Evolutionary conservation across 2,888 invertebrate genomes (phyloP), one percentile per base, ranked within the genome.

Genomic region (Deroplatys truncata): DNA sequence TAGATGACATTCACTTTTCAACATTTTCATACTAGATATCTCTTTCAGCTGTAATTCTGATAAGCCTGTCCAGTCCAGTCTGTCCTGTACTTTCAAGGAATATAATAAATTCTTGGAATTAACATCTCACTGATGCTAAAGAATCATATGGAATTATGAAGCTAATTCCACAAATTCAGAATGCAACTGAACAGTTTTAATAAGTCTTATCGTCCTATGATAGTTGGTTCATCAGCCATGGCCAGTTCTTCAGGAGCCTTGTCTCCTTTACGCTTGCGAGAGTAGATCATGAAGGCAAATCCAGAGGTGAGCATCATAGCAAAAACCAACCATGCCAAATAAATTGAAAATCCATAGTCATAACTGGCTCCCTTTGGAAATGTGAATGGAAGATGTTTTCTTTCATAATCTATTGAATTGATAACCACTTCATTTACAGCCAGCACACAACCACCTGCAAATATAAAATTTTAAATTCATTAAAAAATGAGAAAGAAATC

Each of bases 151-250:
- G 7, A 9, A 72, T 72, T 20, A 72, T 20, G 13, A 20, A 72
- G 20, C 56, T 72, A 25, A 72, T 72, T 2, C 56, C 56, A 72
- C 56, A 72, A 72, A 20, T 72, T 72, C 56, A 72, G 56, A 20
- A 49, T 49, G 49, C 49, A 49, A 49, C 13, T 5, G 15, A 85
- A 49, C 85, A 56, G 43, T n/a, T 29, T 25, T 29, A 31, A 0
- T 85, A 28, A 49, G 28, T 82, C 72, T 89, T 89, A 93, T 91
- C 95, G 93, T 20, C 94, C 94, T 88, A 98, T 96, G 92, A 97
- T 97, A 84, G 97, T 97, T 0, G 97, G 97, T 92, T 98, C 98
- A 92, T 98, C 98, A 9, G 97, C 97, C 96, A 97, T 96, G 1
- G 97, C 97, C 84, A 97, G 94, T 92, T 97, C 97, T 91, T 97